Conservation (phyloP, 2,888 invertebrate genomes). For the Bellardia bayeri region DNA sequence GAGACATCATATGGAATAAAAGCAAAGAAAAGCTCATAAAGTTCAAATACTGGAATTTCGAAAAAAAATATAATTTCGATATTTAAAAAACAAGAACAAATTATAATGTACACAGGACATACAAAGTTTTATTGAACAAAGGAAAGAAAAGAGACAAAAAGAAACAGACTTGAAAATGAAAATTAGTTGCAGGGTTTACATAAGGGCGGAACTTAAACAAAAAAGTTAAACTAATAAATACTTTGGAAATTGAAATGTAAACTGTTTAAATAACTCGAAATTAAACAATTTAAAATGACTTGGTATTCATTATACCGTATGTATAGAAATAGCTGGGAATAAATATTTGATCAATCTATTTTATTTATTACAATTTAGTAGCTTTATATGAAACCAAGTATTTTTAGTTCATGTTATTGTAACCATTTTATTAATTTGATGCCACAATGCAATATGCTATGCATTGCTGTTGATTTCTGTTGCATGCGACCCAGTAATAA, state of each 20-base stretch:
- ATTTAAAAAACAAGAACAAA: constrained; percentile 11
- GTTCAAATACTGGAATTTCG: constrained; percentile 67
- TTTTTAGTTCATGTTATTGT: too few relatives aligned
- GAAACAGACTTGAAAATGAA: constrained; percentile 62
- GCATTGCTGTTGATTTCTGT: too few relatives aligned
- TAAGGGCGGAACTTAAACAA: constrained; percentile 65
- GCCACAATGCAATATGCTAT: too few relatives aligned
- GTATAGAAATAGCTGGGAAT: too few relatives aligned
- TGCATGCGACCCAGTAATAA: too few relatives aligned
- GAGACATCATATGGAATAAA: constrained; percentile 9
- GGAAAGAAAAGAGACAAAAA: constrained; percentile 24
- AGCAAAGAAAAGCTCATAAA: constrained; percentile 51
- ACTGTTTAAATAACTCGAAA: not conserved
- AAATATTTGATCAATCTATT: too few relatives aligned
- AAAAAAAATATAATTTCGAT: constrained; percentile 56
- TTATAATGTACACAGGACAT: constrained; percentile 12
- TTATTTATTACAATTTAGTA: too few relatives aligned
- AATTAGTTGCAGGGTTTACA: constrained; percentile 61
- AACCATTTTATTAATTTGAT: too few relatives aligned
- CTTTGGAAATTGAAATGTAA: not conserved
- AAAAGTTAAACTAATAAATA: constrained; percentile 33
- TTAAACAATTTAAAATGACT: too few relatives aligned
- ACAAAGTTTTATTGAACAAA: constrained; percentile 41
- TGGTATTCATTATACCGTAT: too few relatives aligned
- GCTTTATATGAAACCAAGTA: too few relatives aligned